phyloP scores from a whole-genome alignment of 2,888 invertebrate genomes.

The Caenorhabditis sp. region DNA sequence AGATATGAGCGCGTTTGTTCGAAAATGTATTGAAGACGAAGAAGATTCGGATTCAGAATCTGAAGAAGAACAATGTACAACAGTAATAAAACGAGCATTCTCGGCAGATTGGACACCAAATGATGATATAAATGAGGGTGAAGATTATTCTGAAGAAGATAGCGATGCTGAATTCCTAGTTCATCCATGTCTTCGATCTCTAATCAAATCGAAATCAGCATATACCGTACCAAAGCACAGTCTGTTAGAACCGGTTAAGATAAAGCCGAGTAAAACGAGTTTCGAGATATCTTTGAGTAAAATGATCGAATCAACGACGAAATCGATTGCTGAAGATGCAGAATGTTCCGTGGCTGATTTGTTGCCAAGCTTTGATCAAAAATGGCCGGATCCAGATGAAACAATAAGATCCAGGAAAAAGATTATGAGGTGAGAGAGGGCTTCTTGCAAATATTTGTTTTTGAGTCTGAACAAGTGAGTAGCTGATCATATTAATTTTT shows the following conservation, averaged over 20 bases:
- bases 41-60: conserved; percentile 13
- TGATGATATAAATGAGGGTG: background rate
- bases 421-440: conserved; percentile 18
- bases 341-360: conserved; percentile 41
- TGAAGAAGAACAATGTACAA: conserved; percentile 25
- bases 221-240: conserved; percentile 36
- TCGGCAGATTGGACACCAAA: conserved; percentile 21
- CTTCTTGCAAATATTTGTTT: background rate
- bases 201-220: conserved; percentile 55
- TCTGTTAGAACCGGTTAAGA: conserved; percentile 12
- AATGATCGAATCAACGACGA: conserved; percentile 48
- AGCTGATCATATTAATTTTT: too few species aligned
- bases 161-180: conserved; percentile 46
- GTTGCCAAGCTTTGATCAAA: conserved; percentile 33
- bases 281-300: conserved; percentile 49
- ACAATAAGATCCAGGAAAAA: conserved; percentile 5
- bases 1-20: conserved; percentile 31
- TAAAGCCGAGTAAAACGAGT: conserved; percentile 50
- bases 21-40: conserved; percentile 18
- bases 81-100: conserved; percentile 26
- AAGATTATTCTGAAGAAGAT: conserved; percentile 26
- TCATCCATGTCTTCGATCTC: conserved; percentile 47
- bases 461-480: too few species aligned
- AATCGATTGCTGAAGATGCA: conserved; percentile 35
- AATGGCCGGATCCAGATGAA: conserved; percentile 51